Percentiles rank a stretch among this genome's conserved stretches.
Conservation (phyloP, 2,797 vertebrate genomes). For the Okamejei kenojei region DNA sequence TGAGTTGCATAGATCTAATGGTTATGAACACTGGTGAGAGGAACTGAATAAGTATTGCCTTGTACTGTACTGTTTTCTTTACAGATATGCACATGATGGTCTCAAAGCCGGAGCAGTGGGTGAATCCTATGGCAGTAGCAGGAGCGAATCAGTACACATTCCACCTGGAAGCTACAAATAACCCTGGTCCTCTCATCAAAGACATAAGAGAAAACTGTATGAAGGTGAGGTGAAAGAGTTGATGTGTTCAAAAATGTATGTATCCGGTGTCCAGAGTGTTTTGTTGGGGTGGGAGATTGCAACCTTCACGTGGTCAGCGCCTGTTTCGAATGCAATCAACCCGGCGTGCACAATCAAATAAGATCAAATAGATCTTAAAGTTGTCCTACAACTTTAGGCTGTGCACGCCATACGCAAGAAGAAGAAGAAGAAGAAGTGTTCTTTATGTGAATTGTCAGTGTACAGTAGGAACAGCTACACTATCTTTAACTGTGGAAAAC, state of each 20-base stretch:
- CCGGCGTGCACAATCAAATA: too few species aligned
- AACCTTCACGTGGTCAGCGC: too few species aligned
- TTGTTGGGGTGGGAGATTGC: not conserved
- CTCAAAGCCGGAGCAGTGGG: constrained; percentile 89
- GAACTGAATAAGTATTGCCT: not conserved
- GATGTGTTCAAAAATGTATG: not conserved
- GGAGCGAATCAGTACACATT: constrained; percentile 95
- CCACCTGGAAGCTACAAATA: constrained; percentile 81
- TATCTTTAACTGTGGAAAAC: not conserved
- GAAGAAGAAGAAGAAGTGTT: too few species aligned
- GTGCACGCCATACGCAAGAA: too few species aligned
- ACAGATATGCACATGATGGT: constrained; percentile 99
- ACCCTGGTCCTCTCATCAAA: constrained; percentile 88
- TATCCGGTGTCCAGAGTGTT: not conserved
- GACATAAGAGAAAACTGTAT: constrained; percentile 86
- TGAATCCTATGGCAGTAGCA: constrained; percentile 87
- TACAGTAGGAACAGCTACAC: not conserved
- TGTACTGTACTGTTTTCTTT: constrained; percentile 37
- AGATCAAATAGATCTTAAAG: too few species aligned
- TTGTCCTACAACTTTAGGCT: too few species aligned
- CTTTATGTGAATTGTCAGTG: not conserved
- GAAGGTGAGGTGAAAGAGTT: constrained; percentile 70
- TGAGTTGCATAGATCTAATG: not conserved
- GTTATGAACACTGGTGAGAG: not conserved
- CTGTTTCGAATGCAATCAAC: too few species aligned